Conservation (phyloP, 2,113 vertebrate genomes). For the Lathamus discolor region DNA sequence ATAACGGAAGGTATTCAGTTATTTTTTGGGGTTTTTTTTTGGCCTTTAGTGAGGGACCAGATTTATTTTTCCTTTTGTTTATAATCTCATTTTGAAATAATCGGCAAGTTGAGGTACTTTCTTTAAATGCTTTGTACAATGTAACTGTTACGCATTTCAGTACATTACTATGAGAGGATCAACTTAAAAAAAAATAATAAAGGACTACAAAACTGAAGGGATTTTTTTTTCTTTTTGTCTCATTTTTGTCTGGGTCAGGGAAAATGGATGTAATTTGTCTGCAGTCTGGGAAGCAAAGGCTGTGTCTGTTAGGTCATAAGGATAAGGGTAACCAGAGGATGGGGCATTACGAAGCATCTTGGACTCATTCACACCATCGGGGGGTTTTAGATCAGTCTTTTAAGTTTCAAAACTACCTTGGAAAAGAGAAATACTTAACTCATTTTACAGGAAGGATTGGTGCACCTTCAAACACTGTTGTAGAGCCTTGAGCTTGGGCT, state of each 20-base stretch:
- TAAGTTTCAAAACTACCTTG: not conserved
- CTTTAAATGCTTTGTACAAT: conserved; percentile 99
- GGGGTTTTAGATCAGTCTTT: not conserved
- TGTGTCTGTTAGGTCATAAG: not conserved
- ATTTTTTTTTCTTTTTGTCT: conserved; percentile 39
- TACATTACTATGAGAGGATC: conserved; percentile 98
- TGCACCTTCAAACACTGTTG: not conserved
- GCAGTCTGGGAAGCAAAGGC: not conserved
- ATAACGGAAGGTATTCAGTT: conserved; percentile 91
- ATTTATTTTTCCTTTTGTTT: conserved; percentile 90
- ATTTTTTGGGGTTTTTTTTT: conserved; percentile 72
- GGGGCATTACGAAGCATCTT: not conserved
- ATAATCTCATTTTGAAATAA: conserved; percentile 98
- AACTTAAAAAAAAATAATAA: conserved; percentile 92
- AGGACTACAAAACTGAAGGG: conserved; percentile 88
- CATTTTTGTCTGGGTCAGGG: not conserved
- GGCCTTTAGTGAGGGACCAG: conserved; percentile 87
- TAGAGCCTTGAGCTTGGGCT: not conserved
- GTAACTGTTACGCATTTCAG: conserved; percentile 99
- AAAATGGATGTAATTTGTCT: not conserved
- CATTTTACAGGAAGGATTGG: not conserved
- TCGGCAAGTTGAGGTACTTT: conserved; percentile 99
- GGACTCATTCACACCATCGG: not conserved
- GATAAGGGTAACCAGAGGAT: not conserved
- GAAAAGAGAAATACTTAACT: not conserved